Conservation (phyloP, 2,888 invertebrate genomes). For the Scaptomyza cyrtandrae region DNA sequence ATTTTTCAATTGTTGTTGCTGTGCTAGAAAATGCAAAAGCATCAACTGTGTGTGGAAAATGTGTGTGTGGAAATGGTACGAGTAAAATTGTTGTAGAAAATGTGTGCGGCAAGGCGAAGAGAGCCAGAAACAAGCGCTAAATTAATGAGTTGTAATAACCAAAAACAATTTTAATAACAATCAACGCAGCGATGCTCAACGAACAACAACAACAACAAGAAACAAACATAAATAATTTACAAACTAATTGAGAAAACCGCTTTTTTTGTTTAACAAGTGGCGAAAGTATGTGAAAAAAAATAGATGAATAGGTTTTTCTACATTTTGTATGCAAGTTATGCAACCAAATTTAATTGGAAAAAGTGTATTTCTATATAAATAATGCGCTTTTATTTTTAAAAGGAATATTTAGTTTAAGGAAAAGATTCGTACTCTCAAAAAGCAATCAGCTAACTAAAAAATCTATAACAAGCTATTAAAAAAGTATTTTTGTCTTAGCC, state of each 20-base stretch:
- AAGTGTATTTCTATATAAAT: no score
- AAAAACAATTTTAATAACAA: constrained; percentile 40
- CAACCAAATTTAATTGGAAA: no score
- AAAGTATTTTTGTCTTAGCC: no score
- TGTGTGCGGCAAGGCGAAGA: constrained; percentile 11
- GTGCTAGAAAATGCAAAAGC: constrained; percentile 50
- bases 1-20: constrained; percentile 39
- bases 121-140: constrained; percentile 29
- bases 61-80: constrained; percentile 36
- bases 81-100: constrained; percentile 41
- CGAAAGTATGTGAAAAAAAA: constrained; percentile 31
- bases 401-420: no score
- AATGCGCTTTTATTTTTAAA: no score
- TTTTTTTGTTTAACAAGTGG: constrained; percentile 21
- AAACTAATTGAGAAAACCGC: constrained; percentile 13
- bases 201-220: not conserved
- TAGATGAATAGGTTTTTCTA: not conserved
- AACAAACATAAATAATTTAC: constrained; percentile 30
- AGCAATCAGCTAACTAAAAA: no score
- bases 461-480: no score
- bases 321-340: no score
- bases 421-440: no score
- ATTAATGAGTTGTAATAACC: constrained; percentile 51
- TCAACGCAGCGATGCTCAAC: constrained; percentile 28
- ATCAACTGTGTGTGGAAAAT: constrained; percentile 51